phyloP scores from a whole-genome alignment of 1,140 invertebrate species.

The Lordiphosa mommai region DNA sequence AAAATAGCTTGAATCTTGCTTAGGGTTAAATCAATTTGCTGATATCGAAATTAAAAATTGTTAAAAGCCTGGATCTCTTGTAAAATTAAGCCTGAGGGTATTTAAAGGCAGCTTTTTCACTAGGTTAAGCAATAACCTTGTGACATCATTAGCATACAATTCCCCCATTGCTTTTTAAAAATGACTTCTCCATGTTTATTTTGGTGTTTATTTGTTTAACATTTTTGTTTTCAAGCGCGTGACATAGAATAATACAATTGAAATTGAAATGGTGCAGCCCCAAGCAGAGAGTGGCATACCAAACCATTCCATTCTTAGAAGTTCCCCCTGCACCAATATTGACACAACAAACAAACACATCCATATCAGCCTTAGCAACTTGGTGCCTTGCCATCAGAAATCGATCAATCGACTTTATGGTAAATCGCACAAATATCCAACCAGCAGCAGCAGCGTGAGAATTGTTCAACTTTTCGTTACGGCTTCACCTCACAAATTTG shows the following conservation, averaged over 20 bases:
- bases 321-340: constrained; percentile 8
- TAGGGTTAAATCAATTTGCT: too few species aligned
- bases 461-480: constrained; percentile 28
- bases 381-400: constrained; percentile 31
- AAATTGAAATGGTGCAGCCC: constrained; percentile 40
- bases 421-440: neutral
- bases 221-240: constrained; percentile 51
- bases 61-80: too few species aligned
- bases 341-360: constrained; percentile 21
- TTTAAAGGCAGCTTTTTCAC: too few species aligned
- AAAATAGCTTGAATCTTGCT: too few species aligned
- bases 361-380: neutral
- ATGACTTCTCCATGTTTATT: neutral
- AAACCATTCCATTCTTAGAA: neutral
- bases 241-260: constrained; percentile 47
- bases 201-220: constrained; percentile 23
- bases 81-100: too few species aligned
- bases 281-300: constrained; percentile 22
- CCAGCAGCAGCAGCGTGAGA: constrained; percentile 47
- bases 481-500: constrained; percentile 49
- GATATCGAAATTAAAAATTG: too few species aligned
- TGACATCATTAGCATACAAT: neutral
- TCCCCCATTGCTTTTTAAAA: constrained; percentile 4
- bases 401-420: constrained; percentile 39
- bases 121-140: constrained; percentile 18